phyloP scores from a whole-genome alignment of 30 jellyfish, hydroid and myxozoan genomes.

The Aurelia aurita region DNA sequence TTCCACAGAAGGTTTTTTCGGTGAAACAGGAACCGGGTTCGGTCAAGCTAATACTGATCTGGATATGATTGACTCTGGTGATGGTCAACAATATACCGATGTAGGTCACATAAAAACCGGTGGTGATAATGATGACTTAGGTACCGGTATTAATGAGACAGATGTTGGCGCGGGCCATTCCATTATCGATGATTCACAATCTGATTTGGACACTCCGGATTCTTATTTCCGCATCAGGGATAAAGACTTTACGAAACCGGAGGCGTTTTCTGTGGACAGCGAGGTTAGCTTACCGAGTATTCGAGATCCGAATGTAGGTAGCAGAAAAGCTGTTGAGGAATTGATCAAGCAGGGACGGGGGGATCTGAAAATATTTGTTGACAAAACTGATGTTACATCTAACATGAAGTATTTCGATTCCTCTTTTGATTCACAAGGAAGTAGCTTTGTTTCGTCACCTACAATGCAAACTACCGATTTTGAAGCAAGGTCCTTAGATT shows the following conservation, averaged over 20 bases:
- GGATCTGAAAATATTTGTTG: slow-evolving; percentile 35
- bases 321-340: slow-evolving; percentile 41
- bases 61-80: too few relatives aligned
- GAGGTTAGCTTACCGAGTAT: not conserved
- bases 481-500: slow-evolving; percentile 3
- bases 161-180: too few relatives aligned
- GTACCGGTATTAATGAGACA: too few relatives aligned
- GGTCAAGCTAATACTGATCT: too few relatives aligned
- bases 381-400: slow-evolving; percentile 23
- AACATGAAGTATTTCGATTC: slow-evolving; percentile 35
- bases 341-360: slow-evolving; percentile 9
- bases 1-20: too few relatives aligned
- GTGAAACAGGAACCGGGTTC: too few relatives aligned
- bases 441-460: slow-evolving; percentile 27
- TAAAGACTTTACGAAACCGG: slow-evolving; percentile 1
- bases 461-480: slow-evolving; percentile 1
- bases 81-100: too few relatives aligned
- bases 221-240: not conserved
- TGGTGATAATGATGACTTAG: too few relatives aligned
- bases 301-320: slow-evolving; percentile 6
- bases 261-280: not conserved
- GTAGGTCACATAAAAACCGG: too few relatives aligned
- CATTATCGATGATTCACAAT: too few relatives aligned
- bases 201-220: slow-evolving; percentile 24
- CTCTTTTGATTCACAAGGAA: slow-evolving; percentile 59